These are phyloP conservation scores for Acanthacorydalis orientalis DNA, from an alignment of 2,888 invertebrate species.

Conservation along the genomic window DNA sequence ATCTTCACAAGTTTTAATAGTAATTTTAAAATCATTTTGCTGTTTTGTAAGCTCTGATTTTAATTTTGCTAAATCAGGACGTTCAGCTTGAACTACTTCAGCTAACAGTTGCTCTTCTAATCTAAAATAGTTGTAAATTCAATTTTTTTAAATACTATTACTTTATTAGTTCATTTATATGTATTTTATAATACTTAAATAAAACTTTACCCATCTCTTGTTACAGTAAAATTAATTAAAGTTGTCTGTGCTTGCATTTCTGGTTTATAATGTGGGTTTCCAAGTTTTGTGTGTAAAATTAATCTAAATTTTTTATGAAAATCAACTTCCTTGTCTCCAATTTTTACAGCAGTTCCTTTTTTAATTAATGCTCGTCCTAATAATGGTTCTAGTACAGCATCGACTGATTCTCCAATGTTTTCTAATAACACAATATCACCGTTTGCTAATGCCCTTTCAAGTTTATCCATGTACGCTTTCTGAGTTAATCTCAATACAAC, in stretches of 20 bases:
- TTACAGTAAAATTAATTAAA: constrained; percentile 89
- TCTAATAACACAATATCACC: constrained; percentile 71
- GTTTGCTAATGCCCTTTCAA: constrained; percentile 56
- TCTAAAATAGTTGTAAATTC: constrained; percentile 17
- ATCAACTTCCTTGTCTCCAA: constrained; percentile 87
- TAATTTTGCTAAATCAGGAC: constrained; percentile 75
- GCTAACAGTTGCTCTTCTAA: constrained; percentile 86
- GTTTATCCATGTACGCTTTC: constrained; percentile 66
- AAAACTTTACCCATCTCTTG: constrained; percentile 52
- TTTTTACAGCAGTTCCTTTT: constrained; percentile 65
- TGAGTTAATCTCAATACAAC: constrained; percentile 62
- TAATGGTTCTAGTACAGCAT: constrained; percentile 80
- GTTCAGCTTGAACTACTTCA: constrained; percentile 83
- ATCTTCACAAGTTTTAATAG: constrained; percentile 80
- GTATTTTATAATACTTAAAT: background rate
- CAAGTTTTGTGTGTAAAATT: constrained; percentile 81
- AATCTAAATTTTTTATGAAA: constrained; percentile 67
- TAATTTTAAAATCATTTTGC: constrained; percentile 89
- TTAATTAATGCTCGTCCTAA: constrained; percentile 77
- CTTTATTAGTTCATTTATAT: no score
- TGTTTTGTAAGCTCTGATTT: constrained; percentile 75
- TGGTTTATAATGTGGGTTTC: constrained; percentile 91
- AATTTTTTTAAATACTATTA: background rate
- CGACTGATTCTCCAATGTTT: constrained; percentile 76
- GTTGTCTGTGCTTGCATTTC: constrained; percentile 95